Percentiles rank a stretch among this genome's conserved stretches.
phyloP scores from a whole-genome alignment of 2,113 vertebrate genomes.

The Proteles cristata region DNA sequence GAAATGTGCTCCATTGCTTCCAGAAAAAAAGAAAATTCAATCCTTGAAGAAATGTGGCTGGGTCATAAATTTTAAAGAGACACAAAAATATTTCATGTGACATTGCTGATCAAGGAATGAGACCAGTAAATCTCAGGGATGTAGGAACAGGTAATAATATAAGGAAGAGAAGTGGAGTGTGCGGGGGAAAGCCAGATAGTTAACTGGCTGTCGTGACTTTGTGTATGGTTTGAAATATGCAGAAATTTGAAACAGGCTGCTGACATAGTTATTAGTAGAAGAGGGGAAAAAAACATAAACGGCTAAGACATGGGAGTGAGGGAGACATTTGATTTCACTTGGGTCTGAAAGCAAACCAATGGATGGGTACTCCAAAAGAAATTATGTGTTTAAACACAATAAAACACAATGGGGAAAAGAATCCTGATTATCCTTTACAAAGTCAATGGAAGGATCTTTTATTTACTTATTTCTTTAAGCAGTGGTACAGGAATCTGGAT shows the following conservation, averaged over 20 bases:
- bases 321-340: neutral
- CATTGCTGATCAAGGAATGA: constrained; percentile 13
- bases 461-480: neutral
- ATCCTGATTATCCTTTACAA: neutral
- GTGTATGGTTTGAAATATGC: neutral
- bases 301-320: neutral
- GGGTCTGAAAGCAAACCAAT: neutral
- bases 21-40: neutral
- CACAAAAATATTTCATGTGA: neutral
- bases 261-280: neutral
- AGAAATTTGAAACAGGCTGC: neutral
- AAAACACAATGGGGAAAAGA: neutral
- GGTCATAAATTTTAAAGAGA: constrained; percentile 28
- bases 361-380: neutral
- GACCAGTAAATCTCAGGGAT: neutral
- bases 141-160: neutral
- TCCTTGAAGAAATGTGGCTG: constrained; percentile 56
- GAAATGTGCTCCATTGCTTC: neutral
- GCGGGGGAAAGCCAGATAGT: neutral
- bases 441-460: neutral
- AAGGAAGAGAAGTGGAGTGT: neutral
- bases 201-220: constrained; percentile 18
- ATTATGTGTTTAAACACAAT: neutral
- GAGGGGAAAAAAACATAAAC: neutral
- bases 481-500: neutral